Percentiles rank a stretch among this genome's conserved stretches.
These are phyloP conservation scores for Indicator indicator DNA, from an alignment of 2,113 vertebrate species.

Conservation along the genomic window DNA sequence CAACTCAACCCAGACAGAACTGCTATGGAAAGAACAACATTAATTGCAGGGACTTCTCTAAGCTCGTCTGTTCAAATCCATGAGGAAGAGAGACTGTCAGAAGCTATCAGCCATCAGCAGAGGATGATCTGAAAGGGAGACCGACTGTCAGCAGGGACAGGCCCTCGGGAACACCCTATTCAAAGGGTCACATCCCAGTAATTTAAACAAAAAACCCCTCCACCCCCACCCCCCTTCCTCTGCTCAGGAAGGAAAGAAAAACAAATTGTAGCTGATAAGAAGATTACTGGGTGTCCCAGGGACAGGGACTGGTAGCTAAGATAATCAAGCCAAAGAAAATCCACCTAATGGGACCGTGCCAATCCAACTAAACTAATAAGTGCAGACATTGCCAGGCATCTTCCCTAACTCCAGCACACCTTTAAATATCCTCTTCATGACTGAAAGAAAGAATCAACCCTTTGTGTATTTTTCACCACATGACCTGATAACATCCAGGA, in stretches of 20 bases:
- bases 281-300: slow-evolving; percentile 18
- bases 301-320: slow-evolving; percentile 31
- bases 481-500: not conserved
- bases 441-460: not conserved
- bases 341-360: not conserved
- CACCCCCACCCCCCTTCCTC: not conserved
- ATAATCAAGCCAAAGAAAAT: slow-evolving; percentile 53
- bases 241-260: not conserved
- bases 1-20: not conserved
- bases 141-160: not conserved
- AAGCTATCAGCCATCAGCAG: not conserved
- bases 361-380: not conserved
- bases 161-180: not conserved
- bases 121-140: not conserved
- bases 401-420: not conserved
- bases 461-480: not conserved
- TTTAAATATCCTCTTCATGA: not conserved
- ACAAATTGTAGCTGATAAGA: slow-evolving; percentile 20
- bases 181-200: not conserved
- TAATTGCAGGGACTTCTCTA: not conserved
- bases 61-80: not conserved
- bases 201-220: not conserved
- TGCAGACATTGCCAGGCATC: accelerated
- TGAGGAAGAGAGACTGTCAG: not conserved
- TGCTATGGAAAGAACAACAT: not conserved